phyloP scores from a whole-genome alignment of 2,797 vertebrate species.

The Lagorchestes hirsutus region DNA sequence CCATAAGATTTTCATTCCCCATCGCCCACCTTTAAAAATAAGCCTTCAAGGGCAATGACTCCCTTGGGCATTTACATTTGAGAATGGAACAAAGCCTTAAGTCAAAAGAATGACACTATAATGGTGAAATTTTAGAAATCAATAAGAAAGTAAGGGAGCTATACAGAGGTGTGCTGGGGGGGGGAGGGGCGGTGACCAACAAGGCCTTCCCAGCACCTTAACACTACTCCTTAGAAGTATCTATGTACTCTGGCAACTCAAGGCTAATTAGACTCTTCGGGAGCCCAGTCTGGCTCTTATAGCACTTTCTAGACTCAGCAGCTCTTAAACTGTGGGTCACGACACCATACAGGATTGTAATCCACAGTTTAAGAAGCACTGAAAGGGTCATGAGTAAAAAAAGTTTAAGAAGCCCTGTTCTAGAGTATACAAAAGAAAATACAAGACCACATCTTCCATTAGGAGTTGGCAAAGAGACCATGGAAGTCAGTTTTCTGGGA shows the following conservation, averaged over 20 bases:
- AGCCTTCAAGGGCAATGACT: neutral
- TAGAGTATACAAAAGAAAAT: neutral
- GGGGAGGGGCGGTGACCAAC: neutral
- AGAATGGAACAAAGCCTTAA: neutral
- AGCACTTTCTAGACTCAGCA: neutral
- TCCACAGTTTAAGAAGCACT: too few relatives aligned
- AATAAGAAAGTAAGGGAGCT: neutral
- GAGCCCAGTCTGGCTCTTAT: neutral
- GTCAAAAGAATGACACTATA: accelerated
- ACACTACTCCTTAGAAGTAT: neutral
- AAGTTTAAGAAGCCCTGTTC: neutral
- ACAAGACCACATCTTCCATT: neutral
- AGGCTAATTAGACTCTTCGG: neutral
- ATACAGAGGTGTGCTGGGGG: neutral
- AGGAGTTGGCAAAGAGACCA: neutral
- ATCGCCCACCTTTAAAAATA: neutral
- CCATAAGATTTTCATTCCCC: neutral
- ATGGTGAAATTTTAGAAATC: too few relatives aligned
- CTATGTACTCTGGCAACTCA: neutral
- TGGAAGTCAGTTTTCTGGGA: neutral
- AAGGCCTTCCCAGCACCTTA: neutral
- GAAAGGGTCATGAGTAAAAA: too few relatives aligned
- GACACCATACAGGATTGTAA: too few relatives aligned
- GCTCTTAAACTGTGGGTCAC: too few relatives aligned
- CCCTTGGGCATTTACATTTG: neutral